Percentiles rank a stretch among this genome's conserved stretches.
Conservation (phyloP, 64 coral and sea anemone species). For the Trachythela sp. region DNA sequence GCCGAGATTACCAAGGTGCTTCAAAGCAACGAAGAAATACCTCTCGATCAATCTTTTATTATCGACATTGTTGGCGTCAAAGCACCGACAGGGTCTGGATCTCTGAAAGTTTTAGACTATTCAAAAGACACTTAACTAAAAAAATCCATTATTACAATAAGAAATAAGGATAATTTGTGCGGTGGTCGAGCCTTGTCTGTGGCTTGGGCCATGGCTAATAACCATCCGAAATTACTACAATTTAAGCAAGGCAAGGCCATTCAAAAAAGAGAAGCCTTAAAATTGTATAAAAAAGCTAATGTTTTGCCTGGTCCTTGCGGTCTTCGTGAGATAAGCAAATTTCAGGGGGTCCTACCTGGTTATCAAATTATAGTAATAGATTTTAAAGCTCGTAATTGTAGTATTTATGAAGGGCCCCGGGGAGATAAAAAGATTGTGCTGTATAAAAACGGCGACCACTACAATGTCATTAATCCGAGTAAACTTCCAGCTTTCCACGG, state of each 20-base stretch:
- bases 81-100: not conserved
- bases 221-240: not conserved
- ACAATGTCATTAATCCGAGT: not conserved
- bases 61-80: not conserved
- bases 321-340: not conserved
- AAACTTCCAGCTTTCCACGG: not conserved
- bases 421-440: not conserved
- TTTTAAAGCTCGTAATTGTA: not conserved
- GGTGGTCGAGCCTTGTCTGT: not conserved
- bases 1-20: conserved; percentile 29
- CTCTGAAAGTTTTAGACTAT: not conserved
- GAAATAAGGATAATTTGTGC: not conserved
- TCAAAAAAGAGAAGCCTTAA: not conserved
- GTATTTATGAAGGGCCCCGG: not conserved
- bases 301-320: not conserved
- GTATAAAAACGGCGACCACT: not conserved
- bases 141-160: not conserved
- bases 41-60: not conserved
- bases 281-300: conserved; percentile 10
- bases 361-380: too few species aligned
- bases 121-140: not conserved
- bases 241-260: not conserved
- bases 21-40: conserved; percentile 33
- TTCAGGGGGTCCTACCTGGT: not conserved
- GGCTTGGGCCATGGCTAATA: not conserved